phyloP scores from a whole-genome alignment of 2,888 invertebrate genomes.

The Machimus atricapillus region DNA sequence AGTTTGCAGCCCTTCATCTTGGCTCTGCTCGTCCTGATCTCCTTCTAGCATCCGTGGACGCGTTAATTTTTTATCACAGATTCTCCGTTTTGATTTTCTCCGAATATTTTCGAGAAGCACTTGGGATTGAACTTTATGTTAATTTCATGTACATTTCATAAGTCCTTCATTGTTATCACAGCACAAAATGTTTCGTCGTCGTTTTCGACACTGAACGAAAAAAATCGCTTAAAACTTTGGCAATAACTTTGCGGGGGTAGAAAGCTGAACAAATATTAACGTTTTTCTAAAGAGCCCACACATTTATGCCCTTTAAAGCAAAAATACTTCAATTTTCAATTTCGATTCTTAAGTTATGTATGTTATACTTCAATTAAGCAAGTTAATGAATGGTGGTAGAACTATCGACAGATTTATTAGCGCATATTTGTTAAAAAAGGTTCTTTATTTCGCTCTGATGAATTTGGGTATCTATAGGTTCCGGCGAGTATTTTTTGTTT shows the following conservation, averaged over 20 bases:
- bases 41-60: not conserved
- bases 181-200: not conserved
- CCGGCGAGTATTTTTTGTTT: no score
- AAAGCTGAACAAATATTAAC: not conserved
- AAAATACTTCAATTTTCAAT: not conserved
- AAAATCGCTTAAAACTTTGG: constrained; percentile 3
- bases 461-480: no score
- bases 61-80: constrained; percentile 37
- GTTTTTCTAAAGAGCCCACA: not conserved
- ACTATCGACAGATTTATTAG: no score
- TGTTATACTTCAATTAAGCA: no score
- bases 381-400: no score
- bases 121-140: constrained; percentile 17
- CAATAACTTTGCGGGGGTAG: not conserved
- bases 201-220: not conserved
- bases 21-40: constrained; percentile 48
- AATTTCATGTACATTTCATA: not conserved
- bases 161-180: not conserved
- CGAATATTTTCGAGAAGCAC: not conserved
- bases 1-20: constrained; percentile 51
- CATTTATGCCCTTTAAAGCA: not conserved
- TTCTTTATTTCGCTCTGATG: no score
- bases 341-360: not conserved
- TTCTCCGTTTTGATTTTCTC: constrained; percentile 6
- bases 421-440: no score